These are phyloP conservation scores for Pararge aegeria DNA, from an alignment of 1,140 invertebrate genomes.

Conservation along the genomic window DNA sequence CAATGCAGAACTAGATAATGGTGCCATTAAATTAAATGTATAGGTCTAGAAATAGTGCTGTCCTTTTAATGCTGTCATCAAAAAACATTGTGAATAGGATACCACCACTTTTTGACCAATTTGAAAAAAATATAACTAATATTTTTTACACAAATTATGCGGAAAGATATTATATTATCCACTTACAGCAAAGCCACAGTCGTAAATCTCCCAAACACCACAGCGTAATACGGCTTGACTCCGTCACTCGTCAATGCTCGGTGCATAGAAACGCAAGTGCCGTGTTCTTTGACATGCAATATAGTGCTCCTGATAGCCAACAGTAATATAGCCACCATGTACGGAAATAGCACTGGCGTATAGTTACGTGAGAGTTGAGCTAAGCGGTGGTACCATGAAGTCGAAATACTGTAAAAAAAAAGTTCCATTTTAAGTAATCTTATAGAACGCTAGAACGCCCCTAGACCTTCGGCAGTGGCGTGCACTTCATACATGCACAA, in stretches of 20 bases:
- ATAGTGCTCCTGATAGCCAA: conserved; percentile 51
- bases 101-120: too few relatives aligned
- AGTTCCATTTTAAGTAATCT: not conserved
- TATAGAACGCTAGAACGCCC: too few relatives aligned
- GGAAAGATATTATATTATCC: too few relatives aligned
- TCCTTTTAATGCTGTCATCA: too few relatives aligned
- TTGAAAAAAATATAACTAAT: too few relatives aligned
- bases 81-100: too few relatives aligned
- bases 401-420: conserved; percentile 49
- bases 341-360: conserved; percentile 51
- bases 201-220: conserved; percentile 47
- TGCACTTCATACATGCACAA: too few relatives aligned
- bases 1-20: too few relatives aligned
- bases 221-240: conserved; percentile 53
- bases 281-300: conserved; percentile 36
- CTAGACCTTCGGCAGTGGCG: too few relatives aligned
- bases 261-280: conserved; percentile 49
- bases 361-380: conserved; percentile 58
- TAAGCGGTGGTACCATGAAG: conserved; percentile 58
- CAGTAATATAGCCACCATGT: conserved; percentile 52
- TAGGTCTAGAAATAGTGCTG: too few relatives aligned
- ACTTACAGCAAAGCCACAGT: conserved; percentile 47
- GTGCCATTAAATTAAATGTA: too few relatives aligned
- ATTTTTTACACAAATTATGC: too few relatives aligned
- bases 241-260: conserved; percentile 51